Percentiles rank a stretch among this genome's conserved stretches.
Evolutionary conservation across 2,797 vertebrate genomes (phyloP).

Genomic region (Thripadectes ignobilis): DNA sequence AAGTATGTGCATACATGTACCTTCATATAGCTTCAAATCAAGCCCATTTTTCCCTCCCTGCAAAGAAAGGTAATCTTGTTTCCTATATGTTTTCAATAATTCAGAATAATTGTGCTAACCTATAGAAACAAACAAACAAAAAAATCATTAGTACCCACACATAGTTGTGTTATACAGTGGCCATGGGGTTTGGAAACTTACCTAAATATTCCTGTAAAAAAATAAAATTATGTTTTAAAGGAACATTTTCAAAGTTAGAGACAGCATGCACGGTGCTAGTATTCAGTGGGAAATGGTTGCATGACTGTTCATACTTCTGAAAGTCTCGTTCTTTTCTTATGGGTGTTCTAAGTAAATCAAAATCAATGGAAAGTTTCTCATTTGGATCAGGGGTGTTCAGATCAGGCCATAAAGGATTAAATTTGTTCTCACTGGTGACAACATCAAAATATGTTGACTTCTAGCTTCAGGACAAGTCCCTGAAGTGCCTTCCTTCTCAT

Average conservation of each 20-base stretch:
- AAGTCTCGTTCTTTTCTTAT: background rate
- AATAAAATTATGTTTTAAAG: background rate
- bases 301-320: background rate
- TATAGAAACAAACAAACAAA: too few relatives aligned
- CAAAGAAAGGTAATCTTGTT: background rate
- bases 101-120: background rate
- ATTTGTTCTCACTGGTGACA: background rate
- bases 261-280: background rate
- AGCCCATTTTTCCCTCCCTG: background rate
- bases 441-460: background rate
- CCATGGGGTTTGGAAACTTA: background rate
- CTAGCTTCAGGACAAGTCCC: background rate
- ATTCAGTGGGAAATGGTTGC: background rate
- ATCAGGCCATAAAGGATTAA: background rate
- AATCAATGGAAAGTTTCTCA: background rate
- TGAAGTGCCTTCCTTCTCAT: background rate
- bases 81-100: background rate
- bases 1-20: background rate
- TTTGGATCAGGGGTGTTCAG: background rate
- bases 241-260: background rate
- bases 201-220: background rate
- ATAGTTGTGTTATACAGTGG: background rate
- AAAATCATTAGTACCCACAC: too few relatives aligned
- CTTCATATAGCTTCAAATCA: background rate
- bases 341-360: background rate